Conservation (phyloP, 2,797 vertebrate genomes). For the Macrochelys suwanniensis region DNA sequence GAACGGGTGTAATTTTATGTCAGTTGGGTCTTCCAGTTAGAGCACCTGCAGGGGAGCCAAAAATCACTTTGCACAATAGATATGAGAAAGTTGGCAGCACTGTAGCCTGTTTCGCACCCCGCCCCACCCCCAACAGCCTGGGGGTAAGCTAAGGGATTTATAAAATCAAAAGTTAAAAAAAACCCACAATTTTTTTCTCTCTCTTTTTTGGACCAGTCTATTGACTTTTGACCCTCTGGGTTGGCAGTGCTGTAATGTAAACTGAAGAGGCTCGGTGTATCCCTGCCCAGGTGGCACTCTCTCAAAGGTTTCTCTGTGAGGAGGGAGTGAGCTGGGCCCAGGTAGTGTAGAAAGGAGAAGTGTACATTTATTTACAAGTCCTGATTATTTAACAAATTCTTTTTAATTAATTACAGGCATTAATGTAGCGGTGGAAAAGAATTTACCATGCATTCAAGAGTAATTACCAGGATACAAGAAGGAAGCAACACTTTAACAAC, state of each 20-base stretch:
- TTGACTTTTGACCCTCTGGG: neutral
- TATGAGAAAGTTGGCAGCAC: neutral
- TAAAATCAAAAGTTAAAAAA: no score
- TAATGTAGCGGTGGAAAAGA: neutral
- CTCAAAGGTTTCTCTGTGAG: neutral
- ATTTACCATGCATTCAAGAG: neutral
- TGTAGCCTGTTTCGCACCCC: neutral
- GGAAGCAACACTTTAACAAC: neutral
- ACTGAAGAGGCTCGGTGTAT: neutral
- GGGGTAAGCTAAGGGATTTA: no score
- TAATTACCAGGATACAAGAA: neutral
- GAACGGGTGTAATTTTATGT: no score
- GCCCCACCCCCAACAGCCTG: no score
- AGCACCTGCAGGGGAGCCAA: neutral
- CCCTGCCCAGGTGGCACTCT: neutral
- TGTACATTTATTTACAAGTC: neutral
- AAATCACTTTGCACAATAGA: neutral
- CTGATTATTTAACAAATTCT: neutral
- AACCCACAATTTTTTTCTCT: no score
- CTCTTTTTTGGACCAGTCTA: no score
- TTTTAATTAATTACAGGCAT: no score
- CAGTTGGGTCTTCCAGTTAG: no score
- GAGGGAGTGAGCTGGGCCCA: neutral
- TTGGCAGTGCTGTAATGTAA: neutral
- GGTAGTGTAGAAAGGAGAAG: neutral